Evolutionary conservation across 2,888 invertebrate species (phyloP), one percentile per base, ranked within the genome.

Genomic region (Heliconius aoede): DNA sequence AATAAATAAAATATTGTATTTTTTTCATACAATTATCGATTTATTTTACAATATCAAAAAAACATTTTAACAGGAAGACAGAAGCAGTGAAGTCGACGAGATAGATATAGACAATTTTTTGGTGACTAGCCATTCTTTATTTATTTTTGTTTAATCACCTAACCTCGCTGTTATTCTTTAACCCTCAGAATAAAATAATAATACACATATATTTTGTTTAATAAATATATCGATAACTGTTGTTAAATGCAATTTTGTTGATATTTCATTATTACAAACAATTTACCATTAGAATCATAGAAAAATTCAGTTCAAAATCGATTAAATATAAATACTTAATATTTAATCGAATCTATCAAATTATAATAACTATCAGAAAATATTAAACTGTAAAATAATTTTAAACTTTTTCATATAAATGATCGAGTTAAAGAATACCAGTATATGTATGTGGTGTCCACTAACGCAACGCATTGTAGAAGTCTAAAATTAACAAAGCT

Each of bases 101-200:
- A 94, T 94, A 86, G 93, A 94, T 89, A 94, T 94, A 83, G 94
- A 94, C 90, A 94, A 93, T 91, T 91, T 92, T 84, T 93, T 94
- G 94, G 94, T 94, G 92, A 94, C 88, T 94, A 92, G 80, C 79
- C 74, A 75, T 80, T 82, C 76, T 79, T 78, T 80, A 81, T 81
- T 81, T 83, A 78, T 80, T 74, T 78, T 80, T 40, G 78, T 78
- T 80, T 82, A 60, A 24, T 77, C 77, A 75, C 77, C 69, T 40
- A 73, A 73, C 40, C n/a, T 9, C 18, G 46, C 62, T 30, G 60
- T n/a, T 78, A 69, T 76, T 79, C 76, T 78, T 58, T 67, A 80
- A 81, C 74, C 76, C 74, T 36, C 71, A 7, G n/a, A n/a, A n/a
- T n/a, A n/a, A n/a, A n/a, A n/a, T n/a, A n/a, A n/a, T n/a, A n/a